Evolutionary conservation across 2,888 invertebrate species (phyloP), one percentile per base, ranked within the genome.

Genomic region (Clunio marinus): DNA sequence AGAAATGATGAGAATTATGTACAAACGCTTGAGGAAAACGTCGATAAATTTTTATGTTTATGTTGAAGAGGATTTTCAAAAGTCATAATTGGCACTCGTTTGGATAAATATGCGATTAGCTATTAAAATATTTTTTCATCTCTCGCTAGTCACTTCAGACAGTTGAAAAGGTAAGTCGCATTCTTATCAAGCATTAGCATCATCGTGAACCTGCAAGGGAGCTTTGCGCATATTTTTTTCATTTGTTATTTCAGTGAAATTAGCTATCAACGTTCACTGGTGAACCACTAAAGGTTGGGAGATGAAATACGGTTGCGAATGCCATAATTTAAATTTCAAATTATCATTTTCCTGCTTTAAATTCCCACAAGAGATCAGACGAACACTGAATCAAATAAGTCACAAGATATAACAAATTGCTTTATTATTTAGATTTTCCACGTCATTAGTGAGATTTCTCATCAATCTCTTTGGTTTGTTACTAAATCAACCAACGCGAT

Each of bases 371-470:
- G 45, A 24, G 45, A 45, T 46, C 46, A 63, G 27, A 24, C 20
- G 46, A 27, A 3, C 24, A 15, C 2, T 27, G 63, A 46, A 45
- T 60, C 41, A 37, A 35, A 60, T 60, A 60, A 60, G 60, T 60
- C 60, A 60, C 17, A 22, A 37, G 27, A 60, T 22, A 41, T 45
- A 63, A 63, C 63, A 63, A 63, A 63, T 63, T 63, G 63, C 63
- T 63, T 63, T 63, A 63, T 63, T 63, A 63, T 63, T 63, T 46
- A 45, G 45, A 63, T 63, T 63, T 63, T 63, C 63, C 63, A 63
- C 46, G 63, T 63, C 63, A 63, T 63, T 63, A 63, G 63, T 63
- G 45, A 28, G 22, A 46, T 27, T 17, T 63, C 46, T 46, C 63
- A 63, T 63, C 63, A 63, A 63, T 63, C 63, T 46, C 10, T 3